Evolutionary conservation across 1,140 invertebrate species (phyloP), one percentile per base, ranked within the genome.

Genomic region (Philaenus spumarius): DNA sequence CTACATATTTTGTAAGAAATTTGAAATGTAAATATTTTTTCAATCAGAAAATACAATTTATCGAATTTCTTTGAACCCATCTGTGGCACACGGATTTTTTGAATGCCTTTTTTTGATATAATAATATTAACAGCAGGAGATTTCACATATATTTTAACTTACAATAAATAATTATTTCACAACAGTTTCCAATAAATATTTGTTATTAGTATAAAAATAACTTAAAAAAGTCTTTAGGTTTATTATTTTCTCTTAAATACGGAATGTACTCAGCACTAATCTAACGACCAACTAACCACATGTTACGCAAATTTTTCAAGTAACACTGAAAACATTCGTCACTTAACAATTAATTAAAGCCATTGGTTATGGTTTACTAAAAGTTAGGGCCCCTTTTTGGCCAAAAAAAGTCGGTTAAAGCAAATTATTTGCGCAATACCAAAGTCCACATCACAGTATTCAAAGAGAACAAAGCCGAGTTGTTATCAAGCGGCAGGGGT

Each of bases 321-420:
- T 40, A 40, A n/a, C 12, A 17, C 12, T 40, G 17, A 14, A 3
- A n/a, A 17, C 39, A 17, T 14, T 40, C 12, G 39, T 47, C 54
- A 24, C 42, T 57, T 57, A 57, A 57, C 55, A 48, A 51, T 57
- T 57, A 57, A 57, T 57, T 57, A 57, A 57, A 57, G 55, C 55
- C 26, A 48, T 57, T 47, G 23, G 43, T 48, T 57, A 48, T 57
- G 24, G 23, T 24, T 48, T 57, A 48, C 30, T 57, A 20, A 43
- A 47, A 30, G 40, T 57, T 57, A 47, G 45, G 34, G 40, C 43
- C 45, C 2, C 24, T 30, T 30, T 30, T 4, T 9, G 26, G 26
- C 26, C 26, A 9, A 9, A 3, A 30, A 30, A 9, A 30, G 26
- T 4, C 3, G 26, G n/a, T n/a, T n/a, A n/a, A 26, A 51, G 17